These are phyloP conservation scores for Dioctria linearis DNA, from an alignment of 2,888 invertebrate species.

Conservation along the genomic window DNA sequence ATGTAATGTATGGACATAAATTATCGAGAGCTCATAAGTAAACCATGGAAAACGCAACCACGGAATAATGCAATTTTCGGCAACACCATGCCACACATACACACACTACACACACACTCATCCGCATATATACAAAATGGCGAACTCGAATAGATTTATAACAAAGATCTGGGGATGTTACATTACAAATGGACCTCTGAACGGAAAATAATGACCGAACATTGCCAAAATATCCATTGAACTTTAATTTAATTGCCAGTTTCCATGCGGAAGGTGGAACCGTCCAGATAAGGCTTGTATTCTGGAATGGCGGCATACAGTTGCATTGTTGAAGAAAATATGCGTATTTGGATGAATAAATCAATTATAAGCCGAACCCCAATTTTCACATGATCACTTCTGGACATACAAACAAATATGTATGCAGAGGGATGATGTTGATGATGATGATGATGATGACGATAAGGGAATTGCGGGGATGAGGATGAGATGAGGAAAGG, in stretches of 20 bases:
- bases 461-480: background rate
- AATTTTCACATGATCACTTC: constrained; percentile 3
- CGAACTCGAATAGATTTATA: constrained; percentile 39
- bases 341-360: constrained; percentile 32
- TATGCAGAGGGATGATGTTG: too few species aligned
- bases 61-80: constrained; percentile 47
- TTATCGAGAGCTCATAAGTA: constrained; percentile 50
- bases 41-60: constrained; percentile 47
- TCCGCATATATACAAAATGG: background rate
- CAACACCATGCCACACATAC: constrained; percentile 7
- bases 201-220: constrained; percentile 44
- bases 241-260: constrained; percentile 49
- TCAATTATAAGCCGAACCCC: constrained; percentile 10
- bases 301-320: background rate
- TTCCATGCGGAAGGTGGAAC: constrained; percentile 41
- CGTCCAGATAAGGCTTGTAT: constrained; percentile 33
- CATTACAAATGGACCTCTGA: constrained; percentile 49
- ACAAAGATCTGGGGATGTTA: constrained; percentile 38
- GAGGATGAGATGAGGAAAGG: background rate
- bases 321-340: constrained; percentile 31
- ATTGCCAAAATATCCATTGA: constrained; percentile 51
- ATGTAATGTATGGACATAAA: constrained; percentile 48
- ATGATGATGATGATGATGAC: too few species aligned
- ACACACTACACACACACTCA: constrained; percentile 4
- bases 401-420: background rate